Evolutionary conservation across 1,140 invertebrate genomes (phyloP), one percentile per base, ranked within the genome.

Genomic region (Nilaparvata lugens): DNA sequence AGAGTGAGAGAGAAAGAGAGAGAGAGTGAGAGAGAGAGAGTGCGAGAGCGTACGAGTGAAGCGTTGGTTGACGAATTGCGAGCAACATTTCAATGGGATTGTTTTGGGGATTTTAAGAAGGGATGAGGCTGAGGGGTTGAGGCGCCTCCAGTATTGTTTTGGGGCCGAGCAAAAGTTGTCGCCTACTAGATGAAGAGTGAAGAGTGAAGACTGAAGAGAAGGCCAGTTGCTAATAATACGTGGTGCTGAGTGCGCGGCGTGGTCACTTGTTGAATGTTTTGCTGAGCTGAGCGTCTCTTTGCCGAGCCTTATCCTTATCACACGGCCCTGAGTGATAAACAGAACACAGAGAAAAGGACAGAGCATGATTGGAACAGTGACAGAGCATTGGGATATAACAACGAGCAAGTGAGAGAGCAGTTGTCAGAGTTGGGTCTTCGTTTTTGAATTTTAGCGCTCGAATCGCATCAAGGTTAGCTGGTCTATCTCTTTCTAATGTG

Each of bases 241-340:
- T 51, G 19, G 45, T 51, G 52, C 35, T 40, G 42, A 24, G 24
- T 25, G 21, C 23, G n/a, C 31, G 31, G 19, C 31, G 54, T 35
- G 38, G 18, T 54, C 59, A 60, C 59, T 60, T 60, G 59, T 60
- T 60, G 59, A 60, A 60, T 60, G 59, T 52, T 53, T 55, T 28
- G 53, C 31, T 35, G 31, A 35, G 31, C 31, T 35, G 31, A 35
- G 31, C 31, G 31, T 35, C 31, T 35, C 31, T 35, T 35, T 35
- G 31, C 31, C 31, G 31, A 35, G 31, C 18, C 53, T 55, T 60
- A 45, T 54, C 59, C 59, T 60, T 60, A 60, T 60, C 59, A 54
- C 59, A 60, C 53, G 35, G 51, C 31, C 31, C 31, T 35, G 31
- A 35, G 31, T 35, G 31, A 35, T 35, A 35, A 35, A 35, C 31